Base-by-base conservation (phyloP, 2,888 invertebrate species). In the Scaptomyza tumidula region DNA sequence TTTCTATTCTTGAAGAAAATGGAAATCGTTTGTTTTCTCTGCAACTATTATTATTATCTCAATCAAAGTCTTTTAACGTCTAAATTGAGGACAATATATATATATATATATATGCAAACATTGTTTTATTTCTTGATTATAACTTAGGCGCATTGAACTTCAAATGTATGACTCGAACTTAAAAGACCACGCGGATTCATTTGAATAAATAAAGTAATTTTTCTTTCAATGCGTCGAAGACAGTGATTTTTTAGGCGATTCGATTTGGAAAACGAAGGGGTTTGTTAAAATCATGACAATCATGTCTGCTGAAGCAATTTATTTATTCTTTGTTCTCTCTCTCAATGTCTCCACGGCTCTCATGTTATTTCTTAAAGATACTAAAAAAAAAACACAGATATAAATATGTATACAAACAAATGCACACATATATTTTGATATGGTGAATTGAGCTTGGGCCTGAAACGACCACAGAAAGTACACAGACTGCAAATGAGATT, bases 271-370 rank as follows among this genome's bases (percentile, higher is more conserved):
- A 19, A 19, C 14, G 14, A 33, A 24, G n/a, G 46, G 46, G 41
- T 41, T 46, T 59, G 39, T 37, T 58, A 62, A 75, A 71, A 68
- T 66, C 60, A 69, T 54, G 71, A 31, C 62, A 69, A 71, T 66
- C 61, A 61, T 56, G 64, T 61, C 60, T 54, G 63, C 16, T 48
- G 54, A 49, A 66, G 75, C 75, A 82, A 84, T 85, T 82, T 80
- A 82, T 85, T 72, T 69, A 63, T 71, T 82, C 84, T 83, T 80
- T 83, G 84, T 82, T 83, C 84, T 65, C 71, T 27, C 62, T 64
- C 53, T 64, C 56, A 62, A 62, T 56, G 61, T 69, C 33, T 53
- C 31, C 54, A 62, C 58, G 71, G 35, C 57, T 60, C 59, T 78
- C 66, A 62, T 74, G 71, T 70, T 77, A 77, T 77, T 79, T 66